These are phyloP conservation scores for Linepithema humile DNA, from an alignment of 1,140 invertebrate genomes.

Conservation along the genomic window DNA sequence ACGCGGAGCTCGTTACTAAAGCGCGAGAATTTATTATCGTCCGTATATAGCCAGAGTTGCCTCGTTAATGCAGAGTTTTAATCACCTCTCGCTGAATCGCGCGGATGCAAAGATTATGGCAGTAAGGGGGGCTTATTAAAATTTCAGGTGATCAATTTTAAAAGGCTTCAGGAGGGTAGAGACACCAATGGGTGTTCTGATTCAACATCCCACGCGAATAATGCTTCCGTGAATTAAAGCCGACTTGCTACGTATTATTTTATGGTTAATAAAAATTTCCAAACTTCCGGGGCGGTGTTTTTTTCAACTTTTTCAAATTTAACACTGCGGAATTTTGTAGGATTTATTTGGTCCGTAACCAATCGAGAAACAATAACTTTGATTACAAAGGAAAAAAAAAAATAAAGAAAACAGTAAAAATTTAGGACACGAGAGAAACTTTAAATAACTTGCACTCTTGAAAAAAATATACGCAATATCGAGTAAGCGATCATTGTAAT, in stretches of 20 bases:
- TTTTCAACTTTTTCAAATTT: neutral
- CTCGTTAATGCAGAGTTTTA: slow-evolving; percentile 54
- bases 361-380: too few species aligned
- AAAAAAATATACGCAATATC: neutral
- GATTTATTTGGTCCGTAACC: too few species aligned
- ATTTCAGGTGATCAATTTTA: slow-evolving; percentile 46
- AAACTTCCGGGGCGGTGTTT: neutral
- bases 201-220: neutral
- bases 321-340: neutral
- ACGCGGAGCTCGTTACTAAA: slow-evolving; percentile 43
- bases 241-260: neutral
- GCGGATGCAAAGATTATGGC: slow-evolving; percentile 42
- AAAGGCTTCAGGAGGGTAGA: neutral
- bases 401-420: neutral
- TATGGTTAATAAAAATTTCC: neutral
- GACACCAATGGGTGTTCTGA: neutral
- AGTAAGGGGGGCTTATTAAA: slow-evolving; percentile 18
- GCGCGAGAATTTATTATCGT: slow-evolving; percentile 46
- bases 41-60: neutral
- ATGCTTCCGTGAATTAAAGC: neutral
- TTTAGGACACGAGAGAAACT: neutral
- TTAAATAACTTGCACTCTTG: neutral
- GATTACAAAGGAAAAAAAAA: neutral
- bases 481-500: neutral
- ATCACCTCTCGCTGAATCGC: slow-evolving; percentile 25